Evolutionary conservation across 2,113 vertebrate species (phyloP), one percentile per base, ranked within the genome.

Genomic region (Hemichromis elongatus): DNA sequence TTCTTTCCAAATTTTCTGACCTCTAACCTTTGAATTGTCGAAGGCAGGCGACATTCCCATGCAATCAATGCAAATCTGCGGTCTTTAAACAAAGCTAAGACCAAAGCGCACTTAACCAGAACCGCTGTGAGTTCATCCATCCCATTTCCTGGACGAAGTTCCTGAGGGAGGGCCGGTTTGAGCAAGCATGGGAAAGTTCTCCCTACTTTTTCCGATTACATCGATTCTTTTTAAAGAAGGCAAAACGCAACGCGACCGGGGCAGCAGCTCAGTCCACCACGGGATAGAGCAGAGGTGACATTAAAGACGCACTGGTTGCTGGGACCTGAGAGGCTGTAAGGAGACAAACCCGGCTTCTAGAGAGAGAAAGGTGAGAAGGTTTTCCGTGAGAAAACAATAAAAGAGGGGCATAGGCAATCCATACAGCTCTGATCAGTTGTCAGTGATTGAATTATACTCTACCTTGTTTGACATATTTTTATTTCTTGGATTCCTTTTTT

Each of bases 141-240:
- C 92, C 95, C 94, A 93, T 95, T 96, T 96, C 95, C 96, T 96
- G 96, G 83, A 93, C 82, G 5, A 5, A 81, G 93, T 94, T 95
- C 95, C 95, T 94, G 96, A 95, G 95, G 96, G 96, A 95, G 93
- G 93, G 82, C 83, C 90, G 14, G 42, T 30, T 50, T 57, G 33
- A 54, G 56, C 80, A 85, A 87, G 68, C 94, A 89, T 96, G 95
- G 94, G 95, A 97, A 97, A 96, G 92, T 95, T 95, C 85, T 82
- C 92, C 86, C 90, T 19, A 80, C 80, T 94, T 94, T 90, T 93
- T 92, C 91, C 91, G 82, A 92, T 87, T 63, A 88, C 90, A 90
- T 50, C 26, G 83, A 52, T 53, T 84, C 86, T 83, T 92, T 89
- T 91, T 88, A 88, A 92, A 89, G 90, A 84, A 85, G 24, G 57